Evolutionary conservation across 1,140 invertebrate genomes (phyloP), one percentile per base, ranked within the genome.

Genomic region (Neodiprion virginianus): DNA sequence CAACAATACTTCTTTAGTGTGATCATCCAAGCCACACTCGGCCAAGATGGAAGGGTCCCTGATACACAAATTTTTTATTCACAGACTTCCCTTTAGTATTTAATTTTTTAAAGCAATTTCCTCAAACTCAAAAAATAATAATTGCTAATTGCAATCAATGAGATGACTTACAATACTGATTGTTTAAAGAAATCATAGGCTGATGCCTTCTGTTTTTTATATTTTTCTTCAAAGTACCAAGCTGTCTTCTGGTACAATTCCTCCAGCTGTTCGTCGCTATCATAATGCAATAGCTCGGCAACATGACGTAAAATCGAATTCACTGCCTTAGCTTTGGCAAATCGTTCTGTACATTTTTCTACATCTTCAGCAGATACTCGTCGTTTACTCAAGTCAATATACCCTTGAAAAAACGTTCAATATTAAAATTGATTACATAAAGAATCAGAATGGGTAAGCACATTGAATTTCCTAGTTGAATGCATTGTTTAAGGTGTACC

Each of bases 141-240:
- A 74, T 65, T 74, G 68, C 67, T 76, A 75, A 74, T 65, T 74
- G 68, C 67, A 77, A 71, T 74, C 48, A 74, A 71, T 8, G 66
- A 72, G 10, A 5, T 76, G 28, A 91, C 95, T 93, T 92, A 98
- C 97, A 94, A 91, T 70, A 99, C 98, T 81, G 98, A 96, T 89
- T 98, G 97, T 89, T 99, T 99, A 85, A 99, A 99, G 79, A 97
- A 96, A 87, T 99, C 99, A 89, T 99, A 99, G 68, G 97, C 96
- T 61, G 96, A 96, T 23, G 94, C 95, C 78, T 91, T 91, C 11
- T 93, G 92, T 86, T 97, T 99, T 84, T 98, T 99, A 83, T 96
- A 96, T 88, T 99, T 99, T 81, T 97, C 95, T 88, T 99, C 99
- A 90, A 99, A 99, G 86, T 95, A 91, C 99, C 99, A 99, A 1